Conservation (phyloP, 2,888 invertebrate genomes). For the Ptilodon capucinus region DNA sequence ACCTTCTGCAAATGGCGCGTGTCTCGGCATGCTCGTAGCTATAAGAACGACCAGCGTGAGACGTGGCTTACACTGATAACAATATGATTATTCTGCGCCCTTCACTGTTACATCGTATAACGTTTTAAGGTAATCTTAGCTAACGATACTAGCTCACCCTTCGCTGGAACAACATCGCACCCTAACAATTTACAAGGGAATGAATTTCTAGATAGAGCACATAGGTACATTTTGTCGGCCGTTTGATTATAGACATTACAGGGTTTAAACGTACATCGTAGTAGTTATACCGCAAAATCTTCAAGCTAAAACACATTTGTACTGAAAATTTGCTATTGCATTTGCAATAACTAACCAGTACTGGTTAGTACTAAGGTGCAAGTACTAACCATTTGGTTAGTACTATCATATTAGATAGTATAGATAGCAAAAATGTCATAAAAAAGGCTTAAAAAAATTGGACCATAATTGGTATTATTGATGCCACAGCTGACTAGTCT, state of each 20-base stretch:
- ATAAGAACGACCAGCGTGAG: slow-evolving; percentile 41
- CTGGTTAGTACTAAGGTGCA: too few relatives aligned
- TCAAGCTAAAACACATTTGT: too few relatives aligned
- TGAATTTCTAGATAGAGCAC: slow-evolving; percentile 46
- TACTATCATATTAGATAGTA: too few relatives aligned
- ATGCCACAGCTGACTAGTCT: too few relatives aligned
- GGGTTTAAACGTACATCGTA: slow-evolving; percentile 8
- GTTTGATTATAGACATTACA: slow-evolving; percentile 31
- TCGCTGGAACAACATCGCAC: slow-evolving; percentile 55
- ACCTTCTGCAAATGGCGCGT: slow-evolving; percentile 39
- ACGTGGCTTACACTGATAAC: slow-evolving; percentile 58
- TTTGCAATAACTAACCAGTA: too few relatives aligned
- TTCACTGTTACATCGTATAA: slow-evolving; percentile 33
- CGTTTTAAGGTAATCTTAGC: slow-evolving; percentile 54
- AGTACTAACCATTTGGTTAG: too few relatives aligned
- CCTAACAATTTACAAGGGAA: slow-evolving; percentile 55
- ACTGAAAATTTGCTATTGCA: too few relatives aligned
- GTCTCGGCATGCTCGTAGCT: slow-evolving; percentile 49
- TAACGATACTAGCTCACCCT: slow-evolving; percentile 55
- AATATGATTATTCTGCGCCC: slow-evolving; percentile 61
- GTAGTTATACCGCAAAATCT: too few relatives aligned
- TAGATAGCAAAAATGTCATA: too few relatives aligned
- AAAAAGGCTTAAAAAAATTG: too few relatives aligned
- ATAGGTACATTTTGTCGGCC: slow-evolving; percentile 19
- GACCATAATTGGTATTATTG: too few relatives aligned